A percentile compares a stretch with the other conserved stretches of the same genome.
phyloP scores from a whole-genome alignment of 2,888 invertebrate genomes.

The Yponomeuta evonymella region DNA sequence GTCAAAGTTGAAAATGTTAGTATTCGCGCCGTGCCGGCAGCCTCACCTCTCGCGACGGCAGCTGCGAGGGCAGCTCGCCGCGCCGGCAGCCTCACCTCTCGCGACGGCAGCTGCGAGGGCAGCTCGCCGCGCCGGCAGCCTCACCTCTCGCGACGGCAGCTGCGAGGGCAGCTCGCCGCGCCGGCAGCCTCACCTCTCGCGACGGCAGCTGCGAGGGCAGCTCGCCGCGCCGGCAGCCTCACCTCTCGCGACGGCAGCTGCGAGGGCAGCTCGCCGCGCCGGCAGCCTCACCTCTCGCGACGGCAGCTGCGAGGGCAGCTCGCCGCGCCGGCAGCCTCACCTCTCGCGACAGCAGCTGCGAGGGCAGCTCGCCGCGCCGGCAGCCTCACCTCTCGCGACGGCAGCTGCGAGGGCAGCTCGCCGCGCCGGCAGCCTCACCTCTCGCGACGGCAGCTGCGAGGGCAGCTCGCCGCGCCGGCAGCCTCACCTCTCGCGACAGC shows the following conservation, averaged over 20 bases:
- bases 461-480: constrained; percentile 62
- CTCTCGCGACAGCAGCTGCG: constrained; percentile 26
- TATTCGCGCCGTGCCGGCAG: constrained; percentile 42
- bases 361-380: constrained; percentile 35
- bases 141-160: constrained; percentile 37
- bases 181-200: constrained; percentile 62
- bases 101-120: too few species aligned
- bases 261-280: too few species aligned
- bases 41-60: constrained; percentile 43
- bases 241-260: constrained; percentile 33
- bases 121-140: constrained; percentile 48
- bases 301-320: constrained; percentile 32
- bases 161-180: too few species aligned
- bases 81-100: too few species aligned
- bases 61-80: too few species aligned
- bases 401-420: too few species aligned
- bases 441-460: constrained; percentile 61
- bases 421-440: constrained; percentile 59
- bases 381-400: constrained; percentile 49
- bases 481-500: constrained; percentile 57
- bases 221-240: constrained; percentile 51
- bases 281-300: constrained; percentile 65
- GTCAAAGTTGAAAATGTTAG: too few species aligned
- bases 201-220: too few species aligned
- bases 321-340: constrained; percentile 57